Base-by-base conservation (phyloP, 2,113 vertebrate species). In the Leucosticte australis region DNA sequence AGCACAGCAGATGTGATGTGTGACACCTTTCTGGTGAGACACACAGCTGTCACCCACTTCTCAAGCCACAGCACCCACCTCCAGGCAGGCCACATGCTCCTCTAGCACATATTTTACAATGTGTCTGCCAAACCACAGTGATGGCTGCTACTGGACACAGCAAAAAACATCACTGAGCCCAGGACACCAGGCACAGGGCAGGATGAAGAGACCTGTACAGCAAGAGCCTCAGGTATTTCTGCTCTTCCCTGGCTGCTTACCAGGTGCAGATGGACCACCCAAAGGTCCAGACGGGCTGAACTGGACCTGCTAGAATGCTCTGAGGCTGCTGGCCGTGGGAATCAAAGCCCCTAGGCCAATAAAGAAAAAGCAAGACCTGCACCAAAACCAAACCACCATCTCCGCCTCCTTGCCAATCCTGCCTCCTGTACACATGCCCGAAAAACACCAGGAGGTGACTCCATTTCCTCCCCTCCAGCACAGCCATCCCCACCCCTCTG, bases 101-200 rank as follows among this genome's bases (percentile, higher is more conserved):
- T 62, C 53, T 49, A 11, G 44, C 62, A 26, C 1, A 0, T 27
- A 41, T 0, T 33, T 47, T 27, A 68, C 65, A 41, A 15, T 0
- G 12, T 9, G 35, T 57, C 67, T 57, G 37, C 63, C 75, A 83
- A 70, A 83, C 39, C 17, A 1, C 50, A 55, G 63, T 1, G 35
- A 41, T 7, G 30, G 46, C 28, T 50, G 44, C 41, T 22, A 28
- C 37, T 22, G 53, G 57, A 37, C 60, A 55, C 77, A 69, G 57
- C 70, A 57, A 31, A 73, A 79, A 47, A 27, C 22, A 56, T 37
- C 62, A 35, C 55, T 26, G 52, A 33, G 35, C 30, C n/a, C 84
- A n/a, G 44, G 26, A 56, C 64, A 84, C 46, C 28, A 70, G 18
- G 39, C 21, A 71, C 3, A 5, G 27, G 20, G 50, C 30, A 70